Base-by-base conservation (phyloP, 2,113 vertebrate genomes). In the Lamprotornis superbus region DNA sequence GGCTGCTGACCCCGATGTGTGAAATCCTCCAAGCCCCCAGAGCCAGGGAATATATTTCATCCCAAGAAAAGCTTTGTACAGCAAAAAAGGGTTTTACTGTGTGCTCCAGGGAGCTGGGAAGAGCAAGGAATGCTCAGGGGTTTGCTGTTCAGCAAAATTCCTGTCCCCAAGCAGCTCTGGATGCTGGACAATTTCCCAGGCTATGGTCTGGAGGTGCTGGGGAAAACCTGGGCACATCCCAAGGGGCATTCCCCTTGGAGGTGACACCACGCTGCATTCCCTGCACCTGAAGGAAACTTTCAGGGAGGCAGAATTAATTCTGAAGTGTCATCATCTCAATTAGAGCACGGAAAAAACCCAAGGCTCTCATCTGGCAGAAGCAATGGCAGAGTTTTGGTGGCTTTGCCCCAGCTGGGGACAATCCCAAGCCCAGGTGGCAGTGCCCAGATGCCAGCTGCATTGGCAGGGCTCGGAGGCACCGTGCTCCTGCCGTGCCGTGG, bases 1-100 rank as follows among this genome's bases (percentile, higher is more conserved):
- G 0, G 49, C 53, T 44, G 59, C 64, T 3, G 3, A 37, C 17
- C 52, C 18, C 1, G 0, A 6, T 2, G 25, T 0, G 0, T 11
- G 56, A 39, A 19, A 6, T 44, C 30, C 18, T 56, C 31, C 35
- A 5, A 31, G n/a, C 24, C 46, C 74, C 60, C 5, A 4, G 31
- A 35, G 30, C n/a, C 39, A 5, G 4, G 50, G 25, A 55, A 46
- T 4, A 3, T 6, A 42, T 69, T 85, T 71, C 57, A 88, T 7
- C 53, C 28, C 5, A 2, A 23, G 61, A 61, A 52, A 82, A 57
- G 71, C 16, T 75, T 13, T 9, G 27, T 10, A 12, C 35, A 56
- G 75, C 61, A 28, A 28, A 49, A 73, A 64, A 55, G 2, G 18
- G 77, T 37, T 40, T 69, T 25, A 1, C 33, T 40, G 30, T 5